phyloP scores from a whole-genome alignment of 2,113 vertebrate species.

The Pongo abelii region DNA sequence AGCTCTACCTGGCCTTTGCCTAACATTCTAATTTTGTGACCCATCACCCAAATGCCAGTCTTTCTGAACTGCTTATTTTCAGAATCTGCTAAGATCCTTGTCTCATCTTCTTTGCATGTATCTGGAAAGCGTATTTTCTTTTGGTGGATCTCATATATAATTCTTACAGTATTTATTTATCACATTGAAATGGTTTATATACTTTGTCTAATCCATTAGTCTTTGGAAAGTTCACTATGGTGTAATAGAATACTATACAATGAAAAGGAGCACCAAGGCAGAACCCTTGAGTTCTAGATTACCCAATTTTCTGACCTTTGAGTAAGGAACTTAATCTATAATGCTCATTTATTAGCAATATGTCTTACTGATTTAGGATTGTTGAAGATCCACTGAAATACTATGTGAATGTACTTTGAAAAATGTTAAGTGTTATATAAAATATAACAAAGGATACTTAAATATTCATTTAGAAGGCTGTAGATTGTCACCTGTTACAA shows the following conservation, averaged over 20 bases:
- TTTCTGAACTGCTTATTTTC: conserved; percentile 13
- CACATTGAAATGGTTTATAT: conserved; percentile 8
- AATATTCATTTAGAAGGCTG: background rate
- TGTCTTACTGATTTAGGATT: conserved; percentile 32
- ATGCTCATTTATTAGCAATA: conserved; percentile 22
- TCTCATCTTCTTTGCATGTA: background rate
- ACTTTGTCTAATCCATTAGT: background rate
- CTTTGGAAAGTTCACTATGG: conserved; percentile 10
- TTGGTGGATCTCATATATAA: background rate
- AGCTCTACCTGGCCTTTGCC: background rate
- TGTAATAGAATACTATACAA: background rate
- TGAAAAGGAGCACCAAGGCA: background rate
- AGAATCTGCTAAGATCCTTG: background rate
- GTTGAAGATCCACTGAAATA: conserved; percentile 29
- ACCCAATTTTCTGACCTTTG: background rate
- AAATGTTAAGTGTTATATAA: conserved; percentile 28
- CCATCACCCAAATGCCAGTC: background rate
- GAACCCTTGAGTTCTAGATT: conserved; percentile 15
- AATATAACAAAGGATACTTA: background rate
- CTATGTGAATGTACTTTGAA: conserved; percentile 22
- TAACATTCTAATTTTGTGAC: conserved; percentile 29
- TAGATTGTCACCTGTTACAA: conserved; percentile 45
- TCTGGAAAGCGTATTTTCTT: background rate
- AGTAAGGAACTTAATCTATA: conserved; percentile 38
- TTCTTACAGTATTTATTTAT: background rate